Percentiles rank a stretch among this genome's conserved stretches.
phyloP scores from a whole-genome alignment of 1,140 invertebrate species.

The Conopomorpha cramerella region DNA sequence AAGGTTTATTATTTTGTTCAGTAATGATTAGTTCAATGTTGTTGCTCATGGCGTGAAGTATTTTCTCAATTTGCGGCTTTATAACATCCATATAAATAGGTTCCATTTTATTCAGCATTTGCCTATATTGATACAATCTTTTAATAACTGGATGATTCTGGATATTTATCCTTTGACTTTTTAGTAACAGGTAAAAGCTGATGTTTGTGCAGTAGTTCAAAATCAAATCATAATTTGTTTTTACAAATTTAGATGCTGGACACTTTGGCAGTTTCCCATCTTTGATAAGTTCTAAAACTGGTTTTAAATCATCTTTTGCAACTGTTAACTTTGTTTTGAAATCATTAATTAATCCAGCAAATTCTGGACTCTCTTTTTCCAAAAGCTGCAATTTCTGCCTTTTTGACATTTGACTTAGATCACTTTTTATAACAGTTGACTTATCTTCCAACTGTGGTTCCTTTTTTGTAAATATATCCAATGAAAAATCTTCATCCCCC shows the following conservation, averaged over 20 bases:
- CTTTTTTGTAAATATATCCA: conserved; percentile 66
- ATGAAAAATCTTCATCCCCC: conserved; percentile 79
- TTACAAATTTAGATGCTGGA: conserved; percentile 68
- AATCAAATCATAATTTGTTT: conserved; percentile 71
- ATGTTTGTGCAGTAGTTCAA: conserved; percentile 87
- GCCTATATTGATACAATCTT: conserved; percentile 77
- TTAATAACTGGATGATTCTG: conserved; percentile 86
- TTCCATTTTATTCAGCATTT: conserved; percentile 75
- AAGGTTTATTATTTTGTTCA: conserved; percentile 18
- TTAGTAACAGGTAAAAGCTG: conserved; percentile 83
- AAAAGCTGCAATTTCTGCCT: conserved; percentile 76
- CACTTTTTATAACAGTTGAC: conserved; percentile 67
- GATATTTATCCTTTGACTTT: conserved; percentile 70
- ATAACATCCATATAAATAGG: conserved; percentile 68
- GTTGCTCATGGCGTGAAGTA: conserved; percentile 57
- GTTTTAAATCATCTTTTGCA: conserved; percentile 65
- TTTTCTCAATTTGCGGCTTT: conserved; percentile 66
- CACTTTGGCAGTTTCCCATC: conserved; percentile 61
- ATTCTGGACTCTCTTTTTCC: conserved; percentile 84
- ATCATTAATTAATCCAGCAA: conserved; percentile 74
- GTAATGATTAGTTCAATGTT: conserved; percentile 47
- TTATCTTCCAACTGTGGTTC: conserved; percentile 32
- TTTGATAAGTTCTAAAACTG: conserved; percentile 68
- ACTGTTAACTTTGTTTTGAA: conserved; percentile 74
- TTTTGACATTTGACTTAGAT: conserved; percentile 75